Conservation (phyloP, 92 coral and sea anemone species). For the Palythoa grandiflora region DNA sequence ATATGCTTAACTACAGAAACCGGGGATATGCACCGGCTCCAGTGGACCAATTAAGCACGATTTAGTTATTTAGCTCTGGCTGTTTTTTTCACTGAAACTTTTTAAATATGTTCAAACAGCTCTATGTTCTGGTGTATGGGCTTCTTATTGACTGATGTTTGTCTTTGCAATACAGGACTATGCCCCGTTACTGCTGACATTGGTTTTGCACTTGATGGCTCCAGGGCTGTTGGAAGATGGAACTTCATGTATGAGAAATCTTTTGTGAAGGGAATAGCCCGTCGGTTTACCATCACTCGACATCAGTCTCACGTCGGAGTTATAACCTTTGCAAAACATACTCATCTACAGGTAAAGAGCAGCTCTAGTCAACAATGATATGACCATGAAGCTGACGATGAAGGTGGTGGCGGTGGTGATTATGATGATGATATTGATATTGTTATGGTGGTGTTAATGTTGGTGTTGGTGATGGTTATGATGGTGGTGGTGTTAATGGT, state of each 20-base stretch:
- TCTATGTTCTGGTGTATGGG: background rate
- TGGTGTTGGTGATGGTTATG: too few species aligned
- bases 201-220: constrained; percentile 91
- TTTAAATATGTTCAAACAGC: background rate
- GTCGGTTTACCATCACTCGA: constrained; percentile 84
- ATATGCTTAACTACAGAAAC: too few species aligned
- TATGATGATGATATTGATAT: too few species aligned
- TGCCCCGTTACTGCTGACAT: constrained; percentile 90
- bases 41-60: too few species aligned
- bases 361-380: background rate
- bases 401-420: too few species aligned
- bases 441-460: too few species aligned
- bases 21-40: too few species aligned
- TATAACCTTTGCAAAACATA: constrained; percentile 70
- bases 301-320: constrained; percentile 92
- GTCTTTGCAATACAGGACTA: constrained; percentile 43
- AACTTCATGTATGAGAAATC: constrained; percentile 86
- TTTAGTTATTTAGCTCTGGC: too few species aligned
- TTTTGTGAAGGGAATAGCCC: constrained; percentile 72
- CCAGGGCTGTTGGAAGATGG: constrained; percentile 78
- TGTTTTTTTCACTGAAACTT: too few species aligned
- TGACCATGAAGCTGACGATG: too few species aligned
- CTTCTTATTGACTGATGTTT: background rate
- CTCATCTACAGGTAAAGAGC: constrained; percentile 60
- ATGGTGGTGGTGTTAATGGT: too few species aligned